Conservation (phyloP, 2,888 invertebrate species). For the Notodonta dromedarius region DNA sequence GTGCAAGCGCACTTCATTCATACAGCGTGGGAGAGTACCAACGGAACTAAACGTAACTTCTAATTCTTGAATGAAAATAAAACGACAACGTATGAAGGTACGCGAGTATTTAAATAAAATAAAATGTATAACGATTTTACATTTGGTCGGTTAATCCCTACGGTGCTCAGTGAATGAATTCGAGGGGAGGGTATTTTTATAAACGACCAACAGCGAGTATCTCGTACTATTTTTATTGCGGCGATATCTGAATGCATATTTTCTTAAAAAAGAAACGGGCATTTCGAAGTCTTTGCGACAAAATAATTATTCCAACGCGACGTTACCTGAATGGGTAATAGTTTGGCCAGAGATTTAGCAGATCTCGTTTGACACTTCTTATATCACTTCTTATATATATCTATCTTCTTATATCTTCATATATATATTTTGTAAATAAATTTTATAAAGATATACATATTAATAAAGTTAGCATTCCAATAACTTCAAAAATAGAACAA, state of each 20-base stretch:
- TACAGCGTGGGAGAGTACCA: slow-evolving; percentile 73
- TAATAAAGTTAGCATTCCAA: no score
- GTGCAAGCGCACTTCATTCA: slow-evolving; percentile 62
- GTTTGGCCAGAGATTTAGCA: no score
- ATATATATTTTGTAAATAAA: no score
- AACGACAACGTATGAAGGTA: slow-evolving; percentile 54
- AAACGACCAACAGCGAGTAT: slow-evolving; percentile 47
- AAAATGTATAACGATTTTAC: slow-evolving; percentile 49
- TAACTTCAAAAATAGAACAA: no score
- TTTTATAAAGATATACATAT: no score
- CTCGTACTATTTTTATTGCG: slow-evolving; percentile 55
- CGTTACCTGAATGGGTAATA: no score
- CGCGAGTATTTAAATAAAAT: slow-evolving; percentile 57
- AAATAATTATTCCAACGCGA: background rate
- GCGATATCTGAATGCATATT: slow-evolving; percentile 27
- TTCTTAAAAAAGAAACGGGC: background rate
- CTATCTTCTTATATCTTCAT: no score
- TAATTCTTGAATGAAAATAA: slow-evolving; percentile 75
- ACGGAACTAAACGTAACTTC: slow-evolving; percentile 64
- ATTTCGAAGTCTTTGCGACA: slow-evolving; percentile 6
- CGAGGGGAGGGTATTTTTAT: slow-evolving; percentile 63
- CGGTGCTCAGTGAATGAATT: slow-evolving; percentile 57
- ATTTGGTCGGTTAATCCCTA: slow-evolving; percentile 54
- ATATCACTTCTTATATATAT: no score
- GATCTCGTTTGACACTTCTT: no score